Base-by-base conservation (phyloP, 2,888 invertebrate species). In the Drymonia ruficornis region DNA sequence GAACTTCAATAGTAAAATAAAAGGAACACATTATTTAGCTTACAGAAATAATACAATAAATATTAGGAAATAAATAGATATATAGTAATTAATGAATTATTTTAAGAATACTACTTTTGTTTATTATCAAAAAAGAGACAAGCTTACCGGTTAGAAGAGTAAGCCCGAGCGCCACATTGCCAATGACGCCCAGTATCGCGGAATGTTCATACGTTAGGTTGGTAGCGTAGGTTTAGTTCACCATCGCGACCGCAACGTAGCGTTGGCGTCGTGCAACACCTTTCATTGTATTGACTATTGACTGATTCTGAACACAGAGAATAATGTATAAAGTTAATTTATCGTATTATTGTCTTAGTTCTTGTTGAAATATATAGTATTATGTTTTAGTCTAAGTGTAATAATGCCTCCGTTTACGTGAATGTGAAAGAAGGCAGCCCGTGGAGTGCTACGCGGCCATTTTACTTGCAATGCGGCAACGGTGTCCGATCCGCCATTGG, bases 211-310 rank as follows among this genome's bases (percentile, higher is more conserved):
- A 68, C 61, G 68, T 80, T 74, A 83, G 74, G 89, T 89, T 92
- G 93, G 93, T 75, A 88, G 74, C 74, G 63, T 78, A 84, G 87
- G 61, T 76, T 88, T 91, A 92, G 93, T 93, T 92, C 88, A 85
- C 89, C 87, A 91, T 93, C 91, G 93, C 91, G 91, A 85, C 93
- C 93, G 90, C 91, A 84, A 80, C 88, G 91, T 67, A 88, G 93
- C 91, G 94, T 94, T 94, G 91, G 92, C 91, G 92, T 93, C 93
- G 94, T 93, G 93, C 93, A 94, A 94, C 94, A 94, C 94, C 94
- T 94, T 94, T 94, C 94, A 94, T 94, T 94, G 94, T 95, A 94
- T 95, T 94, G 95, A 94, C 94, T 95, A 94, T 95, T 94, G 94
- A 94, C 94, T 94, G 93, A 93, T 90, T 93, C 93, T 91, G 92